A percentile compares a stretch with the other conserved stretches of the same genome.
These are phyloP conservation scores for Drosophila burlai DNA, from an alignment of 1,140 invertebrate species.

Conservation along the genomic window DNA sequence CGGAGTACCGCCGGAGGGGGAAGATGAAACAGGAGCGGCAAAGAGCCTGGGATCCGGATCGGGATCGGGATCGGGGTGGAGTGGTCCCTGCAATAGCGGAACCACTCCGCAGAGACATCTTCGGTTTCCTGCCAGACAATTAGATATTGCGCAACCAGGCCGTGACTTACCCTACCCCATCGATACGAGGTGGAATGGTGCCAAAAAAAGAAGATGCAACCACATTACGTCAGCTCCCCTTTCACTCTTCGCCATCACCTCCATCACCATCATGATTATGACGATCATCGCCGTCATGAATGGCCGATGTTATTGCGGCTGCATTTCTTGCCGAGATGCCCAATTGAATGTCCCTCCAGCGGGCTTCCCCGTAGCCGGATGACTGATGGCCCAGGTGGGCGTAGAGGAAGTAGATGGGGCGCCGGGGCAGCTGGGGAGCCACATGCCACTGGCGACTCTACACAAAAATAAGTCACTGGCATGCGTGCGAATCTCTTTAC, in stretches of 20 bases:
- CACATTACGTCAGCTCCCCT: conserved; percentile 68
- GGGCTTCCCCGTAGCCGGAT: neutral
- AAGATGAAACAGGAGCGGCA: conserved; percentile 4
- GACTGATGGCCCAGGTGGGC: conserved; percentile 46
- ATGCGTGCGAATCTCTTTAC: conserved; percentile 66
- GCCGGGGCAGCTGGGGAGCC: neutral
- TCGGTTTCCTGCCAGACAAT: conserved; percentile 73
- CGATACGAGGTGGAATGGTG: conserved; percentile 43
- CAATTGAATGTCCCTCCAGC: conserved; percentile 33
- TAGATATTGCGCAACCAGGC: conserved; percentile 67
- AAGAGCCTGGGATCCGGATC: neutral
- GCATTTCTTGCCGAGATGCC: conserved; percentile 30
- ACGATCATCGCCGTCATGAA: conserved; percentile 8
- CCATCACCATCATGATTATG: neutral
- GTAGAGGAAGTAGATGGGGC: conserved; percentile 25
- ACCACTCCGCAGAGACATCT: conserved; percentile 54
- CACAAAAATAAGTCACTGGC: conserved; percentile 66
- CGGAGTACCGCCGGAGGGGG: neutral
- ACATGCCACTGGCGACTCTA: conserved; percentile 1
- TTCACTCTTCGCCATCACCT: conserved; percentile 39
- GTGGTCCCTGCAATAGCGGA: conserved; percentile 43
- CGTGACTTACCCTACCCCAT: conserved; percentile 54
- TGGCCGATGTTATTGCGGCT: conserved; percentile 10
- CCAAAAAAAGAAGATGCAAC: conserved; percentile 64
- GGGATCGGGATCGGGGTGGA: conserved; percentile 1